These are phyloP conservation scores for Eristalis pertinax DNA, from an alignment of 2,888 invertebrate genomes.

Conservation along the genomic window DNA sequence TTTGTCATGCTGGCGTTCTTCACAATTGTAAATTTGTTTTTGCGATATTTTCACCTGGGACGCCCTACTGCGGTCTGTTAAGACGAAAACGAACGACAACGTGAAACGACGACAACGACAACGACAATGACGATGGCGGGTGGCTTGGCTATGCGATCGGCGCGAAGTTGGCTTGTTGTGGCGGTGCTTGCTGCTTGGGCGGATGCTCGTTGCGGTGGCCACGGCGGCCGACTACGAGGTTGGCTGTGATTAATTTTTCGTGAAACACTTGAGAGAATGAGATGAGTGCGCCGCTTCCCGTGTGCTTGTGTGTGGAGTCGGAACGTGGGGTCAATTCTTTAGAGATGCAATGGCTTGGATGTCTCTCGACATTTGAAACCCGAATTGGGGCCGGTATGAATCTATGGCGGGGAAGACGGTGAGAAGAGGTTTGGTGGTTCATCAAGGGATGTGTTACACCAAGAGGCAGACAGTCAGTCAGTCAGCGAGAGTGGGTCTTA, in stretches of 20 bases:
- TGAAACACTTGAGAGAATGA: constrained; percentile 38
- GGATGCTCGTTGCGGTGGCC: constrained; percentile 55
- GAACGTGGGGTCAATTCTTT: background rate
- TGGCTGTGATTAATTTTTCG: constrained; percentile 62
- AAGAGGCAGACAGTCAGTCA: too few species aligned
- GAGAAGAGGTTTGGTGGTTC: too few species aligned
- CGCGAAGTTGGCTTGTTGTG: constrained; percentile 6
- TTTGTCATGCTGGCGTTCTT: constrained; percentile 73
- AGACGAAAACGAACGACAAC: background rate
- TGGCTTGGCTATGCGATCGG: background rate
- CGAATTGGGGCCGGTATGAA: background rate
- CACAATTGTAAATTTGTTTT: constrained; percentile 72
- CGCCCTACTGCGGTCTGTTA: constrained; percentile 65
- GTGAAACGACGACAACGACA: background rate
- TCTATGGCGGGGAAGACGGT: too few species aligned
- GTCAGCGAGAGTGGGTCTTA: too few species aligned
- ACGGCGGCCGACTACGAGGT: background rate
- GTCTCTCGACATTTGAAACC: background rate
- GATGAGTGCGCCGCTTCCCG: background rate
- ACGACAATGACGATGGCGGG: background rate
- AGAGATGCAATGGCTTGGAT: background rate
- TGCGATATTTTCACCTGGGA: constrained; percentile 72
- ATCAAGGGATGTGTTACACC: too few species aligned
- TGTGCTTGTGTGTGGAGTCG: constrained; percentile 12
- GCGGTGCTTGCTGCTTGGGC: constrained; percentile 60